These are phyloP conservation scores for Drosophila kepulauana DNA, from an alignment of 1,140 invertebrate genomes.

Conservation along the genomic window DNA sequence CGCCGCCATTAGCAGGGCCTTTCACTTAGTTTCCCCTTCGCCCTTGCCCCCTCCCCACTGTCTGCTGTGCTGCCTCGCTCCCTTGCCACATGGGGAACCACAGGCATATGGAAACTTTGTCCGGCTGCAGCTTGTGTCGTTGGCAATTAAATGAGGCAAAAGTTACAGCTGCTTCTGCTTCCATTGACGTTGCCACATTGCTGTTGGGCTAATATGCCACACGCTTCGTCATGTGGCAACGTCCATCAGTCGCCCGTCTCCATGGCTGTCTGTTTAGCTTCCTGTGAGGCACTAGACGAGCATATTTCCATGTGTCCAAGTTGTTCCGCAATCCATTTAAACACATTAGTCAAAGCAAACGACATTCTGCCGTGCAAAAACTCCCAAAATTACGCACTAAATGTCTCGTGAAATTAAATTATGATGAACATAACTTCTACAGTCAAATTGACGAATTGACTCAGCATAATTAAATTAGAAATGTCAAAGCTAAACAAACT, in stretches of 20 bases:
- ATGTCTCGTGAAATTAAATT: background rate
- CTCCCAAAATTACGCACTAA: background rate
- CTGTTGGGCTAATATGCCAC: constrained; percentile 36
- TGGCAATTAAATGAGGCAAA: constrained; percentile 53
- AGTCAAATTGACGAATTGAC: no score
- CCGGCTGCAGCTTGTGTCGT: constrained; percentile 34
- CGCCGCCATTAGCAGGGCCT: constrained; percentile 42
- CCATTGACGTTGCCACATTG: constrained; percentile 2
- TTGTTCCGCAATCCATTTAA: constrained; percentile 3
- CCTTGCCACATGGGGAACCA: constrained; percentile 15
- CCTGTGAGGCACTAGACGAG: constrained; percentile 26
- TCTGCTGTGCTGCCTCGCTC: no score
- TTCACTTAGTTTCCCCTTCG: constrained; percentile 15
- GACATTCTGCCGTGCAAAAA: background rate
- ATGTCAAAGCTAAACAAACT: no score
- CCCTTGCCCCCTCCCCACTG: no score
- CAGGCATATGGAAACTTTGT: constrained; percentile 46
- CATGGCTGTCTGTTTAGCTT: constrained; percentile 31
- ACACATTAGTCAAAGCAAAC: background rate
- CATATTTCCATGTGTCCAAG: constrained; percentile 8
- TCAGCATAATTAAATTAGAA: no score
- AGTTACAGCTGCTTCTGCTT: constrained; percentile 19
- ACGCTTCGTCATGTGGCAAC: constrained; percentile 26
- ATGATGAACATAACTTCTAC: background rate
- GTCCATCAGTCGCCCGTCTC: constrained; percentile 17